Evolutionary conservation across 1,140 invertebrate genomes (phyloP).

Genomic region (Bombus fervidus): DNA sequence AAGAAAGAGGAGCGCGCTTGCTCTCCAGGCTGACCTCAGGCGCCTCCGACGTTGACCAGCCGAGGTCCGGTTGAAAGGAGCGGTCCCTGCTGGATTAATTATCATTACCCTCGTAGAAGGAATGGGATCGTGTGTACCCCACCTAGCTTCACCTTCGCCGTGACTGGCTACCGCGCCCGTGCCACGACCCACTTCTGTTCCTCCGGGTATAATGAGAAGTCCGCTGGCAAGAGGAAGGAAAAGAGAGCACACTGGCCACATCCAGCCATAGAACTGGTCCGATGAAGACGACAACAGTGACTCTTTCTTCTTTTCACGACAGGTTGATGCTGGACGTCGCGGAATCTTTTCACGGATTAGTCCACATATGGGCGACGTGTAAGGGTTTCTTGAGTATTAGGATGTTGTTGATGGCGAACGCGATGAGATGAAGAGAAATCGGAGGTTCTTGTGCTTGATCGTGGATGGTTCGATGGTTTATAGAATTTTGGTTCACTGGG

Average conservation of each 20-base stretch:
- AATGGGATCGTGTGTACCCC: slow-evolving; percentile 76
- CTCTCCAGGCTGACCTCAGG: slow-evolving; percentile 57
- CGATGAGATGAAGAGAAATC: too few species aligned
- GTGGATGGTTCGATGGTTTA: too few species aligned
- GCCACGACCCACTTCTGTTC: slow-evolving; percentile 77
- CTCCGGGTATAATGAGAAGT: slow-evolving; percentile 70
- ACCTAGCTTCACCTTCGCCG: slow-evolving; percentile 72
- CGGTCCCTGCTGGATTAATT: slow-evolving; percentile 78
- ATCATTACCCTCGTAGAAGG: slow-evolving; percentile 78
- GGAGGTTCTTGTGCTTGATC: too few species aligned
- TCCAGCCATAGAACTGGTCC: slow-evolving; percentile 14
- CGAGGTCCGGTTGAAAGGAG: slow-evolving; percentile 65
- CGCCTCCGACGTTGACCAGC: slow-evolving; percentile 58
- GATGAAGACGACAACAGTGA: neutral
- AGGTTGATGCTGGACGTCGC: neutral
- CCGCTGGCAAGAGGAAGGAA: slow-evolving; percentile 65
- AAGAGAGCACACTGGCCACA: slow-evolving; percentile 10
- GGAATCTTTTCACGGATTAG: neutral
- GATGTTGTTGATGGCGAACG: too few species aligned
- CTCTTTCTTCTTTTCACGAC: slow-evolving; percentile 33
- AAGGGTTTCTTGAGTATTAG: too few species aligned
- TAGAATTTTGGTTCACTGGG: too few species aligned
- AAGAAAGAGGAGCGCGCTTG: slow-evolving; percentile 20
- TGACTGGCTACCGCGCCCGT: slow-evolving; percentile 79
- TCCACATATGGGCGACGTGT: neutral